Evolutionary conservation across 2,888 invertebrate genomes (phyloP), one percentile per base, ranked within the genome.

Genomic region (Flabesymbios commensalis): DNA sequence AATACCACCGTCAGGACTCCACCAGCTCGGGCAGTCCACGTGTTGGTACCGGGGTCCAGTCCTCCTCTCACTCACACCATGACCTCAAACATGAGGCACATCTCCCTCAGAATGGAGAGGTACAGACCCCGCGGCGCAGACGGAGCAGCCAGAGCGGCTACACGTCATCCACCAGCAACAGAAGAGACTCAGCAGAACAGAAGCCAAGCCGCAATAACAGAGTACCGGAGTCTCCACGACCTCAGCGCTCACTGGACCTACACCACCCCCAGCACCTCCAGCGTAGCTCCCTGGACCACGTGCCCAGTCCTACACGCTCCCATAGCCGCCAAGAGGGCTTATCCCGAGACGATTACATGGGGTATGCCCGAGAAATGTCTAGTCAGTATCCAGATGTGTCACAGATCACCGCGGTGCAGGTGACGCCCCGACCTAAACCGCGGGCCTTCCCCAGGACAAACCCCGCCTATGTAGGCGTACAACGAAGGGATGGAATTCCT

Each of bases 391-490:
- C 67, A 24, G 71, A 71, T 39, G 71, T 71, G 22, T 65, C 69
- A 1, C 71, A 71, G 58, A 71, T 71, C 54, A 65, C 67, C 1
- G 61, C 71, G 3, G 71, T 71, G 7, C 71, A 70, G 54, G 71
- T 71, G 26, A 71, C 71, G 5, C 71, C 71, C 1, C 61, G 69
- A 17, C 78, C 77, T 59, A 79, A 79, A 63, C 73, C 73, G n/a
- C 69, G 79, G 22, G 69, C 77, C 19, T 80, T 80, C 66, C 81
- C 81, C 22, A 69, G 82, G 45, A 82, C 81, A 3, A 82, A 81
- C 67, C 81, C 81, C 17, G 75, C 80, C 17, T 81, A 78, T 64
- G 75, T 79, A 7, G 79, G 78, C 41, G 74, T 78, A 3, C 71
- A 71, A 51, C 73, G 76, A 61, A 66, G 69, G 22, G 70, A 68